Evolutionary conservation across 2,113 vertebrate species (phyloP).

Genomic region (Clupea harengus): DNA sequence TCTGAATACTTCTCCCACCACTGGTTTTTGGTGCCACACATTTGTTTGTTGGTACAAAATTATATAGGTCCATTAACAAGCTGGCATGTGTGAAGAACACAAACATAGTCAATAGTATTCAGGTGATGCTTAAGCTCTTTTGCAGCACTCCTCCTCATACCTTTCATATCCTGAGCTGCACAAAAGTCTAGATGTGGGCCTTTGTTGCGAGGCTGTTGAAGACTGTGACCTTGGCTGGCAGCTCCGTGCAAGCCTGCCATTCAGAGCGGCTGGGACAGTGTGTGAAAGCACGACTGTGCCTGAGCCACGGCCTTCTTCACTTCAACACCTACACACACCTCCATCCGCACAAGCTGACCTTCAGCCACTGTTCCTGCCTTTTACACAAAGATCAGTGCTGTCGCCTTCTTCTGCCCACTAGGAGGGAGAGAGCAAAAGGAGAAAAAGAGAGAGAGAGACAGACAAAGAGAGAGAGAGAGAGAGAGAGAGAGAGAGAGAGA

Average conservation of each 20-base stretch:
- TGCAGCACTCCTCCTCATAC: background rate
- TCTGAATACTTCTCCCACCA: no score
- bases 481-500: background rate
- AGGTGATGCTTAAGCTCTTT: background rate
- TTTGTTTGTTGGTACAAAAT: background rate
- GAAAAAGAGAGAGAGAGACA: background rate
- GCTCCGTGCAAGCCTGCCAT: background rate
- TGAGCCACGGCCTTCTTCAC: background rate
- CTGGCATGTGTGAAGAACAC: background rate
- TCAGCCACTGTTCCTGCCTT: background rate
- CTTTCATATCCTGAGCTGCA: background rate
- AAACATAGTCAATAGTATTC: background rate
- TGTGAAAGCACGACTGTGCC: background rate
- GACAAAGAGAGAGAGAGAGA: background rate
- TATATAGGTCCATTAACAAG: background rate
- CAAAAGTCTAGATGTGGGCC: background rate
- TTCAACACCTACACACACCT: conserved; percentile 1
- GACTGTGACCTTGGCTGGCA: background rate
- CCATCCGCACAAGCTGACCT: background rate
- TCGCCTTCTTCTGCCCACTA: background rate
- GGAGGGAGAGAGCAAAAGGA: background rate
- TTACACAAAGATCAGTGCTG: background rate
- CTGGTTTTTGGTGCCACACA: no score
- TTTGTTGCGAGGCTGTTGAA: background rate
- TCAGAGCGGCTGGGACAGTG: background rate